phyloP scores from a whole-genome alignment of 2,113 vertebrate genomes.

The Bujurquina vittata region DNA sequence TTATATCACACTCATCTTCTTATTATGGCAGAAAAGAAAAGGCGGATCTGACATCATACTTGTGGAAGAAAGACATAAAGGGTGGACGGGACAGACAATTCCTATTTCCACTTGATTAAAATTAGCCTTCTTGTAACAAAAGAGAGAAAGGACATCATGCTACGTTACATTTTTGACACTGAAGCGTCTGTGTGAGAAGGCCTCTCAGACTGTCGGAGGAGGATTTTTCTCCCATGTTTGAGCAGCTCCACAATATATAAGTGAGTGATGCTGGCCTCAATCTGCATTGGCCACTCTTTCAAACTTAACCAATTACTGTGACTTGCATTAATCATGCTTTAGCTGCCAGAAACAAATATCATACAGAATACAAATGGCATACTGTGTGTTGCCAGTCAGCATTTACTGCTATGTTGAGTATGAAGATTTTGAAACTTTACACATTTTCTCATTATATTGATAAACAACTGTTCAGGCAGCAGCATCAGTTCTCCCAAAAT shows the following conservation, averaged over 20 bases:
- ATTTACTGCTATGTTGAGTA: not conserved
- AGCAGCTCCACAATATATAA: not conserved
- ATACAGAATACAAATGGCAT: not conserved
- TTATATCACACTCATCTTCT: not conserved
- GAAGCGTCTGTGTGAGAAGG: not conserved
- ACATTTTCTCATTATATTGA: constrained; percentile 2
- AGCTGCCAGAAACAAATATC: not conserved
- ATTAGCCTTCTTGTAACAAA: not conserved
- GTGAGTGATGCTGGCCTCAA: not conserved
- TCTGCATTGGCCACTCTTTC: not conserved
- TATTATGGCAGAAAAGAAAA: not conserved
- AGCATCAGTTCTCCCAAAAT: not conserved
- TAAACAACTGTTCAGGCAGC: not conserved
- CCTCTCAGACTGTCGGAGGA: not conserved
- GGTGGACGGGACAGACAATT: not conserved
- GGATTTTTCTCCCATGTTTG: not conserved
- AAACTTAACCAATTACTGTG: not conserved
- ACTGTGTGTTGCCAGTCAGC: not conserved
- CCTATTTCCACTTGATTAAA: not conserved
- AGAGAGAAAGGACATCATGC: not conserved
- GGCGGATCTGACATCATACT: not conserved
- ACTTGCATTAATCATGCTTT: not conserved
- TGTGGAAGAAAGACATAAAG: not conserved
- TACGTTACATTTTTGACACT: not conserved
- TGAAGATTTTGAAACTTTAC: not conserved